These are phyloP conservation scores for Drusus annulatus DNA, from an alignment of 1,140 invertebrate genomes.

Conservation along the genomic window DNA sequence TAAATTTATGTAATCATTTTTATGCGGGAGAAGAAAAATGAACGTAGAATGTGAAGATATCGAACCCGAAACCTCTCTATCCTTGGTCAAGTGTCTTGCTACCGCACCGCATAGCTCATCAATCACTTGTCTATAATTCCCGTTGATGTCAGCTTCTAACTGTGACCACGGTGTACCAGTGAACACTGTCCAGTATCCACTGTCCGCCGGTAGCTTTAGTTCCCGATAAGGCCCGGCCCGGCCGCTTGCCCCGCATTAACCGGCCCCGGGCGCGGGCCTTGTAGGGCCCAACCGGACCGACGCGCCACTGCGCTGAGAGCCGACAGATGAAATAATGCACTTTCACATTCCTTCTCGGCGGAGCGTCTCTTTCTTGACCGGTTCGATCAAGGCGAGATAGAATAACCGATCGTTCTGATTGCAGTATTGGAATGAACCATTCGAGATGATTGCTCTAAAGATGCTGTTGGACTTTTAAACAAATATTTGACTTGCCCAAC, in stretches of 20 bases:
- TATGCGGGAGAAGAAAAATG: no score
- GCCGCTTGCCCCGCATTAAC: not conserved
- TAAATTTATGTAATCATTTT: no score
- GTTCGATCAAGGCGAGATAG: not conserved
- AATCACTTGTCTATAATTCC: no score
- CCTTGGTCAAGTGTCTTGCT: no score
- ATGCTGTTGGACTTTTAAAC: no score
- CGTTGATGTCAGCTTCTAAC: not conserved
- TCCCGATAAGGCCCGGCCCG: not conserved
- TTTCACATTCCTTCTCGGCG: not conserved
- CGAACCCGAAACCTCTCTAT: no score
- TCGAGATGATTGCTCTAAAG: no score
- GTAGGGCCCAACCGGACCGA: not conserved
- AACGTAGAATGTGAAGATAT: no score
- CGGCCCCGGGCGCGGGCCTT: not conserved
- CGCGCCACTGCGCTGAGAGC: not conserved
- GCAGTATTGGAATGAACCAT: no score
- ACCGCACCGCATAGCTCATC: no score
- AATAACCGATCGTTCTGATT: not conserved
- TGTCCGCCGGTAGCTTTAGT: not conserved
- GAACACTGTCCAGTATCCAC: not conserved
- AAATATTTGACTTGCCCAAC: no score
- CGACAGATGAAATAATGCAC: constrained; percentile 6
- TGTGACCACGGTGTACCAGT: not conserved
- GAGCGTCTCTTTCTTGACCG: not conserved